phyloP scores from a whole-genome alignment of 2,888 invertebrate genomes.

The Pristionchus exspectatus region DNA sequence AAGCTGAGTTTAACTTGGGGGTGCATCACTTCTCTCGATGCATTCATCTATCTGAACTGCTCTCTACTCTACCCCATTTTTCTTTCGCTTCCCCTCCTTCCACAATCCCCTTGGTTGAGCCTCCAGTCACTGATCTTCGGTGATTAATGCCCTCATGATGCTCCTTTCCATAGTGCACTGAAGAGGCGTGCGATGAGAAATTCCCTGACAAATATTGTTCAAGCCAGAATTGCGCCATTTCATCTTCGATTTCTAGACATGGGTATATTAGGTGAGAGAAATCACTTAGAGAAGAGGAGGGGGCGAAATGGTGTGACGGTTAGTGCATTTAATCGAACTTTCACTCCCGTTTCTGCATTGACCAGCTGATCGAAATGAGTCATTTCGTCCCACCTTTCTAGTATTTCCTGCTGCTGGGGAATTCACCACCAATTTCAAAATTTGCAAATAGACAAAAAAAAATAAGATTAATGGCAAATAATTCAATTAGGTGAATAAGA shows the following conservation, averaged over 20 bases:
- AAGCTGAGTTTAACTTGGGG: conserved; percentile 38
- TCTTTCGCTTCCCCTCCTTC: background rate
- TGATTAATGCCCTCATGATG: conserved; percentile 22
- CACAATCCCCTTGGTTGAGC: background rate
- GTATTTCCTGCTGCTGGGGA: background rate
- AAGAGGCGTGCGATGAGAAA: too few relatives aligned
- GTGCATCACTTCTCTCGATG: conserved; percentile 40
- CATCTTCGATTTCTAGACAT: background rate
- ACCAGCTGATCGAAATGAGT: conserved; percentile 31
- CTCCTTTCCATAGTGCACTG: too few relatives aligned
- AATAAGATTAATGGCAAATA: too few relatives aligned
- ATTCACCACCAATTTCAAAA: too few relatives aligned
- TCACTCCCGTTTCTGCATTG: conserved; percentile 5
- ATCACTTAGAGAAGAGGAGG: conserved; percentile 6
- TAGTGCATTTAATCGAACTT: background rate
- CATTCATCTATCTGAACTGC: conserved; percentile 43
- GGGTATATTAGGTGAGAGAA: conserved; percentile 11
- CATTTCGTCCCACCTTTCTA: background rate
- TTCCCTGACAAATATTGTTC: background rate
- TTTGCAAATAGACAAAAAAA: too few relatives aligned
- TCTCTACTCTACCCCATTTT: background rate
- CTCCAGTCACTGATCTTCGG: conserved; percentile 24
- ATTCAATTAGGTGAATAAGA: too few relatives aligned
- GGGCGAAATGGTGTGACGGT: background rate
- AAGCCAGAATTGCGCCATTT: background rate